Percentiles rank a stretch among this genome's conserved stretches.
These are phyloP conservation scores for Corythornis leucogaster DNA, from an alignment of 2,797 vertebrate genomes.

Conservation along the genomic window DNA sequence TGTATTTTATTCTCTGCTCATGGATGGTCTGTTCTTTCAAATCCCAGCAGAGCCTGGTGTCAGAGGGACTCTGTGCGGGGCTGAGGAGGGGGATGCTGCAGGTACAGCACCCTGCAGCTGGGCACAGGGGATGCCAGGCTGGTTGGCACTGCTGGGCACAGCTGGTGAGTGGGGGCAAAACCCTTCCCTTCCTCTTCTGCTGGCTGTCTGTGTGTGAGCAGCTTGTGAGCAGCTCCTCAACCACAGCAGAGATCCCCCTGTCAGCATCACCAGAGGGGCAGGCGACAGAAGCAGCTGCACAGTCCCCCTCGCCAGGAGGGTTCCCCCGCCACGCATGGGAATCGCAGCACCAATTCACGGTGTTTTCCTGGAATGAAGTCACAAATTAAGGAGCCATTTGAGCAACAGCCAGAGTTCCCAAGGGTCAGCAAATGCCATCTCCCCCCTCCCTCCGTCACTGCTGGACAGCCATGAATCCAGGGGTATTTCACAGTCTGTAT, in stretches of 20 bases:
- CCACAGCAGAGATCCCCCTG: rapidly evolving
- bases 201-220: rapidly evolving
- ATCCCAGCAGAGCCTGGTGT: rapidly evolving
- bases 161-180: neutral
- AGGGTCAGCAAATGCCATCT: neutral
- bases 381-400: neutral
- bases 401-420: neutral
- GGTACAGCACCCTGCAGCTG: neutral
- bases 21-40: no score
- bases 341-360: neutral
- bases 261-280: neutral
- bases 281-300: neutral
- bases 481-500: no score
- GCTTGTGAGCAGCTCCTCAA: rapidly evolving
- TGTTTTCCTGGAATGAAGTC: neutral
- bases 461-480: neutral
- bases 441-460: rapidly evolving
- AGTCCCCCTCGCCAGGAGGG: rapidly evolving
- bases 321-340: rapidly evolving
- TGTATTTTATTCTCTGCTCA: no score
- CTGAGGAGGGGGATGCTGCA: neutral
- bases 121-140: neutral
- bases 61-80: neutral
- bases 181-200: neutral
- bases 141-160: neutral